Conservation (phyloP, 2,113 vertebrate genomes). For the Romanogobio albipinnatus region DNA sequence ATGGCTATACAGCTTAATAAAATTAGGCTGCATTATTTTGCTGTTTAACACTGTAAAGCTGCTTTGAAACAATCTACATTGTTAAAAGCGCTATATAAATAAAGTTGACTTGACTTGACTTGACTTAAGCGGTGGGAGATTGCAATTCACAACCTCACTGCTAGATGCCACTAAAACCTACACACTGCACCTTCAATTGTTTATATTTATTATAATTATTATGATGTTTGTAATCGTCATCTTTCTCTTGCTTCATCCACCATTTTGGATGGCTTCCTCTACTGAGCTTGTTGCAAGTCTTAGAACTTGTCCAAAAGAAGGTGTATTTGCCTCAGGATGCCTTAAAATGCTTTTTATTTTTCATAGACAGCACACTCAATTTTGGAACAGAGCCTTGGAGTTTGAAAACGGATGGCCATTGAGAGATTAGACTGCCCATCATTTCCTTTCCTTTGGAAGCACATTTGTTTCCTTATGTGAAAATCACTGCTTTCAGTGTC, state of each 20-base stretch:
- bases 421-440: slow-evolving; percentile 30
- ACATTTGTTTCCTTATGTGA: slow-evolving; percentile 48
- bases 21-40: too few relatives aligned
- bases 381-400: neutral
- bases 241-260: neutral
- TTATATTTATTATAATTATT: neutral
- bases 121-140: too few relatives aligned
- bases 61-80: too few relatives aligned
- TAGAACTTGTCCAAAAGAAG: neutral
- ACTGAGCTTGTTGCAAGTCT: neutral
- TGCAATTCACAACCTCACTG: too few relatives aligned
- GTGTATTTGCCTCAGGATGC: neutral
- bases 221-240: neutral
- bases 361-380: neutral
- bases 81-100: too few relatives aligned
- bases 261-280: neutral
- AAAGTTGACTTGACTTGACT: too few relatives aligned
- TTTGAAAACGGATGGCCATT: slow-evolving; percentile 14
- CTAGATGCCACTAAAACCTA: too few relatives aligned
- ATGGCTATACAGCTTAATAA: too few relatives aligned
- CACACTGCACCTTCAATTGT: neutral
- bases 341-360: neutral
- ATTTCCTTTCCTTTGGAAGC: slow-evolving; percentile 23
- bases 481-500: slow-evolving; percentile 42
- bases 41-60: too few relatives aligned